Evolutionary conservation across 2,113 vertebrate genomes (phyloP), one percentile per base, ranked within the genome.

Genomic region (Verasper variegatus): DNA sequence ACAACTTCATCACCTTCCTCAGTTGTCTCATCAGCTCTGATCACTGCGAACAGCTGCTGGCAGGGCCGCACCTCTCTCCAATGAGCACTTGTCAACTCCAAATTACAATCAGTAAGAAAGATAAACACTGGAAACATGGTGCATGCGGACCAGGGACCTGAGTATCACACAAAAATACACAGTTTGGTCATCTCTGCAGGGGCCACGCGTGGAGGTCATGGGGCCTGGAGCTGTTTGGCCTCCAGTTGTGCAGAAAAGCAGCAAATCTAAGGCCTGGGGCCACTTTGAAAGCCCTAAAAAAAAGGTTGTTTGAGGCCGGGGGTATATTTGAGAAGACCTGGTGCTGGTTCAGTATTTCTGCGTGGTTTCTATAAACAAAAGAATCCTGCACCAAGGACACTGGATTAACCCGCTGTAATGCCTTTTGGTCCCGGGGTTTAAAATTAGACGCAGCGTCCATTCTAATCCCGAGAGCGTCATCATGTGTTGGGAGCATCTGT

Each of bases 401-500:
- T 87, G 94, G 95, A 96, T 96, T 95, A 95, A 83, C 90, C 21
- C 24, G 93, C 91, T 90, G 81, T 90, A 92, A 94, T 92, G 94
- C 93, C 93, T 93, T 92, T 93, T 79, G 79, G 89, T 94, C 92
- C 90, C 66, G 74, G 4, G 83, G 95, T 94, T 6, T 99, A 99
- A 96, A 97, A 95, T 97, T 99, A 99, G 97, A 90, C 20, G 31
- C 81, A 88, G 88, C 91, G 92, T 95, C 95, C 95, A 95, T 95
- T 96, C 95, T 96, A 94, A 95, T 95, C 93, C 95, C 83, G 88
- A 93, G 92, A 93, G 96, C 92, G 95, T 98, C 97, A 97, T 95
- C 94, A 86, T 94, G 95, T 94, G 96, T 95, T 94, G 91, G 94
- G 83, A 95, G 95, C 96, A 97, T 97, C 97, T 97, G 97, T 97